phyloP scores from a whole-genome alignment of 2,113 vertebrate genomes.

The Physeter macrocephalus region DNA sequence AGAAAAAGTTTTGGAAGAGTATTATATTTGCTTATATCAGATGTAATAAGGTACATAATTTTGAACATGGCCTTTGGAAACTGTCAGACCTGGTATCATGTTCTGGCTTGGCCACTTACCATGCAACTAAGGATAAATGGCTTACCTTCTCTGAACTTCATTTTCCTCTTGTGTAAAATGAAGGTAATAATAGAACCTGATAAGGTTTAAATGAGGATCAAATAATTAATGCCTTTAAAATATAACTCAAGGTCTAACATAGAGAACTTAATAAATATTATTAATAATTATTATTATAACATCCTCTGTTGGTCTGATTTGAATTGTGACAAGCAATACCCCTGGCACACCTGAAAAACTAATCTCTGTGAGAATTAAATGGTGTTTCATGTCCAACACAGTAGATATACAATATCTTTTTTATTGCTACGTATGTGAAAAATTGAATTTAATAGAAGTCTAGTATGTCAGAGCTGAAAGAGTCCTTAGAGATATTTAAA shows the following conservation, averaged over 20 bases:
- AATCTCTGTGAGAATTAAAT: neutral
- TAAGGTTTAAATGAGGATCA: neutral
- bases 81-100: neutral
- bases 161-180: neutral
- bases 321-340: neutral
- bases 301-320: neutral
- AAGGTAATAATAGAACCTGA: neutral
- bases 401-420: neutral
- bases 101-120: neutral
- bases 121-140: neutral
- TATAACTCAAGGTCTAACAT: neutral
- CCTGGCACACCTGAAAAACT: neutral
- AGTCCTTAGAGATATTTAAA: neutral
- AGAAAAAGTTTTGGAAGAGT: neutral
- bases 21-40: neutral
- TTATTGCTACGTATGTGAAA: neutral
- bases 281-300: neutral
- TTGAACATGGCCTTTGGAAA: neutral
- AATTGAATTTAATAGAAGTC: neutral
- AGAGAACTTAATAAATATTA: neutral
- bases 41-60: neutral
- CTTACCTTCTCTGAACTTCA: neutral
- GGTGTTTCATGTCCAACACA: neutral
- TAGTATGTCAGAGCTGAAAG: neutral
- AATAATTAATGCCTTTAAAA: neutral